A percentile compares a stretch with the other conserved stretches of the same genome.
phyloP scores from a whole-genome alignment of 2,797 vertebrate species.

The Antrozous pallidus region DNA sequence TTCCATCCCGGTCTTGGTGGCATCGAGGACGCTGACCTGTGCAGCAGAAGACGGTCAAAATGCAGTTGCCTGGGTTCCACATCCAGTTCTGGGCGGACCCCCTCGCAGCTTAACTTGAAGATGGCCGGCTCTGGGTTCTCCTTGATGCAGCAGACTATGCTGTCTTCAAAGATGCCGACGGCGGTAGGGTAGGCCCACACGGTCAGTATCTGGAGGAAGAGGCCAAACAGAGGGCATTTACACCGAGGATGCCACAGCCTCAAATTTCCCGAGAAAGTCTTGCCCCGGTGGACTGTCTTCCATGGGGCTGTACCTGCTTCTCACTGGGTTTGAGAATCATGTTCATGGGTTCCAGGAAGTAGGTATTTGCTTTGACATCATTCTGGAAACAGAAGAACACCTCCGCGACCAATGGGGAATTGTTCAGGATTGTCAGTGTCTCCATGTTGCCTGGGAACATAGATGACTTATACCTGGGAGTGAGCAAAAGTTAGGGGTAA shows the following conservation, averaged over 20 bases:
- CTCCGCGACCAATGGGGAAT: conserved; percentile 85
- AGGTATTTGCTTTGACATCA: conserved; percentile 87
- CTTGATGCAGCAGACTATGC: conserved; percentile 86
- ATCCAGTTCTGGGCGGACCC: conserved; percentile 87
- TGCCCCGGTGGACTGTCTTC: neutral
- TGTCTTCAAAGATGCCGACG: conserved; percentile 86
- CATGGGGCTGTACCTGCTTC: conserved; percentile 83
- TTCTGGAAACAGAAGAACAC: conserved; percentile 88
- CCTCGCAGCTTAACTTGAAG: conserved; percentile 88
- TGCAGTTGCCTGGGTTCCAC: conserved; percentile 86
- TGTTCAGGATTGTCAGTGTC: conserved; percentile 87
- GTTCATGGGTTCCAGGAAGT: conserved; percentile 87
- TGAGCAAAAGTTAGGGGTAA: neutral
- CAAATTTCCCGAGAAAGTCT: neutral
- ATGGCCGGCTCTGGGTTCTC: conserved; percentile 87
- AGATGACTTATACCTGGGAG: conserved; percentile 88
- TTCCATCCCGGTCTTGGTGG: neutral
- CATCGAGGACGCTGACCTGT: conserved; percentile 83
- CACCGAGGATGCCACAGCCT: neutral
- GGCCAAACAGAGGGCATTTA: neutral
- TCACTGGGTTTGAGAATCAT: conserved; percentile 88
- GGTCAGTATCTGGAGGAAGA: conserved; percentile 83
- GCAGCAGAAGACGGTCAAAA: conserved; percentile 87
- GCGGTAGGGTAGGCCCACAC: conserved; percentile 91
- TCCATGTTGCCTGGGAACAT: conserved; percentile 87